Percentiles rank a stretch among this genome's conserved stretches.
phyloP scores from a whole-genome alignment of 2,113 vertebrate genomes.

The Astatoreochromis straeleni region DNA sequence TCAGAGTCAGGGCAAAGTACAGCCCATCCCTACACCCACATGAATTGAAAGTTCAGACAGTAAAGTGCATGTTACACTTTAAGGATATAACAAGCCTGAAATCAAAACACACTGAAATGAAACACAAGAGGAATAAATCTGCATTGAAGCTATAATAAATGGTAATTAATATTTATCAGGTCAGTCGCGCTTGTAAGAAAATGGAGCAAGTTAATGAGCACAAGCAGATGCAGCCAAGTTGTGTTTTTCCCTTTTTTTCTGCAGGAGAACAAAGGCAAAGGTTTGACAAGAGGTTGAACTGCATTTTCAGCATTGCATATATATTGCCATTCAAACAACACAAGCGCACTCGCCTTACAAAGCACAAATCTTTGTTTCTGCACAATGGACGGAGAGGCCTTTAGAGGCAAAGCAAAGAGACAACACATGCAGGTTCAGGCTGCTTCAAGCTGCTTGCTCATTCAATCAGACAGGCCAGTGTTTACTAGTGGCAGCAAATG shows the following conservation, averaged over 20 bases:
- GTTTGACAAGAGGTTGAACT: slow-evolving; percentile 31
- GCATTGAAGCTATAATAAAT: neutral
- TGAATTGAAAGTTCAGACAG: slow-evolving; percentile 2
- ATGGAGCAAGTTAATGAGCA: neutral
- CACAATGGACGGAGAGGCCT: slow-evolving; percentile 41
- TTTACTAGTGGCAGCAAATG: slow-evolving; percentile 25
- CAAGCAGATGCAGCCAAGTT: neutral
- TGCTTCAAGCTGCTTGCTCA: slow-evolving; percentile 29
- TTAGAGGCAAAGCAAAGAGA: slow-evolving; percentile 16
- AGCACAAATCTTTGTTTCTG: slow-evolving; percentile 58
- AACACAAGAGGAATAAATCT: neutral
- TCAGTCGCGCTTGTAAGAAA: neutral
- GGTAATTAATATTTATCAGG: slow-evolving; percentile 11
- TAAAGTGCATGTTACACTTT: neutral
- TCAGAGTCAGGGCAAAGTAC: slow-evolving; percentile 42
- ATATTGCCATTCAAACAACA: slow-evolving; percentile 22
- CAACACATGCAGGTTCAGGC: slow-evolving; percentile 37
- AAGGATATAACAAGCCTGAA: neutral
- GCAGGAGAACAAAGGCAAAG: slow-evolving; percentile 21
- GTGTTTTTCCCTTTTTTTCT: neutral
- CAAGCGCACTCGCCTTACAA: slow-evolving; percentile 16
- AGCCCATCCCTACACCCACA: slow-evolving; percentile 49
- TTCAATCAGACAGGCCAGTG: neutral
- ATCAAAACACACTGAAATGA: neutral
- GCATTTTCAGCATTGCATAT: slow-evolving; percentile 44